These are phyloP conservation scores for Phalacrocorax aristotelis DNA, from an alignment of 2,113 vertebrate genomes.

Conservation along the genomic window DNA sequence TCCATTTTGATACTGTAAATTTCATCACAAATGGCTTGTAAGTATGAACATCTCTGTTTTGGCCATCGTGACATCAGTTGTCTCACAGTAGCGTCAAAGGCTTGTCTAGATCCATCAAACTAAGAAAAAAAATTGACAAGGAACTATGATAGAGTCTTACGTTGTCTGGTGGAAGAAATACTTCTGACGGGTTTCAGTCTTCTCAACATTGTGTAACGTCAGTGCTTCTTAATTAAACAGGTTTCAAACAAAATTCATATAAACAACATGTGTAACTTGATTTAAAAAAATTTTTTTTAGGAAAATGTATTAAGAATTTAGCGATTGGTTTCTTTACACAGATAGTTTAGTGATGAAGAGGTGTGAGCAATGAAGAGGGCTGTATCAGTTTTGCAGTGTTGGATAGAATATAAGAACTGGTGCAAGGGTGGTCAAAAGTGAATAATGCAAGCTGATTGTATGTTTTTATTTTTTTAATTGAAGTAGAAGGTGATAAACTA, in stretches of 20 bases:
- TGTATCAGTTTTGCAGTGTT: neutral
- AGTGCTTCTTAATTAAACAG: neutral
- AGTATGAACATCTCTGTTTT: conserved; percentile 87
- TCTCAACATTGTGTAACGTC: neutral
- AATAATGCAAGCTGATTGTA: neutral
- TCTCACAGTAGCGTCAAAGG: conserved; percentile 90
- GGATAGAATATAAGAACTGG: neutral
- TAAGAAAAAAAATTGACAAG: conserved; percentile 40
- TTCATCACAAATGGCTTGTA: conserved; percentile 93
- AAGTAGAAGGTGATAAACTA: neutral
- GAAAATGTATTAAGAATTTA: neutral
- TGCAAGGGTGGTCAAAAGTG: neutral
- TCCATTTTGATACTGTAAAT: conserved; percentile 90
- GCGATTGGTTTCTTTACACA: neutral
- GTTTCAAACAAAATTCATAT: neutral
- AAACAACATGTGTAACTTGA: neutral
- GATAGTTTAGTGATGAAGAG: neutral
- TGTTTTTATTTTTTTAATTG: neutral
- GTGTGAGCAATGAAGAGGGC: neutral
- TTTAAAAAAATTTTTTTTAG: too few species aligned
- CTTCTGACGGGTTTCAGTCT: neutral
- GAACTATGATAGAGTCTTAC: neutral
- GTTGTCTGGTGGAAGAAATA: neutral
- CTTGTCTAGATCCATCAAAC: conserved; percentile 87
- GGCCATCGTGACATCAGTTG: conserved; percentile 87